A percentile compares a stretch with the other conserved stretches of the same genome.
Conservation (phyloP, 2,888 invertebrate genomes). For the Ischnus inquisitorius region DNA sequence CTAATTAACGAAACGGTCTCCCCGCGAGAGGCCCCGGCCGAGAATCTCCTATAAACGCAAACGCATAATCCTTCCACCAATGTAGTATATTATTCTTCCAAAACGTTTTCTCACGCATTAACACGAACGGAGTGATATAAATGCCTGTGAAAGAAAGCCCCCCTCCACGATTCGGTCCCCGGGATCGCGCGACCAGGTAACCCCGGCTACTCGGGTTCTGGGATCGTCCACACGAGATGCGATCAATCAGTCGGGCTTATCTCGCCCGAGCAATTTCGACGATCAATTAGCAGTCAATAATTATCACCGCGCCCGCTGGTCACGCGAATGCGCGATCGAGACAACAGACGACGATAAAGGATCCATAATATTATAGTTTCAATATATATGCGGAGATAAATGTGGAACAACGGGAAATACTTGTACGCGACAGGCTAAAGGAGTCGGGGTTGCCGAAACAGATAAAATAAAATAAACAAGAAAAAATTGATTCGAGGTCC, state of each 20-base stretch:
- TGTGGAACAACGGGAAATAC: slow-evolving; percentile 51
- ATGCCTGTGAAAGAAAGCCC: slow-evolving; percentile 55
- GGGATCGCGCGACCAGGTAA: slow-evolving; percentile 50
- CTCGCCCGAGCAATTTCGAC: slow-evolving; percentile 70
- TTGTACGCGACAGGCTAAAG: slow-evolving; percentile 56
- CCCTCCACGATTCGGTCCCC: neutral
- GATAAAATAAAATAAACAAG: slow-evolving; percentile 60
- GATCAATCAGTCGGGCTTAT: slow-evolving; percentile 72
- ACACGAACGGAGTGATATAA: slow-evolving; percentile 62
- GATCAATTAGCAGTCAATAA: slow-evolving; percentile 82
- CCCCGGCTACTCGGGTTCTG: neutral
- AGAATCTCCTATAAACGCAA: slow-evolving; percentile 1
- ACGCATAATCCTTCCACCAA: neutral
- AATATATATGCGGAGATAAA: slow-evolving; percentile 25
- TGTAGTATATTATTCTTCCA: slow-evolving; percentile 48
- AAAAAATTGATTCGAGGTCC: slow-evolving; percentile 31
- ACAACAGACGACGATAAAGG: slow-evolving; percentile 27
- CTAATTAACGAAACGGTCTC: slow-evolving; percentile 59
- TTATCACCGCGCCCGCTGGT: slow-evolving; percentile 66
- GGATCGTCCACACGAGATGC: slow-evolving; percentile 52
- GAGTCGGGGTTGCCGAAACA: slow-evolving; percentile 50
- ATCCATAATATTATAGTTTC: slow-evolving; percentile 35
- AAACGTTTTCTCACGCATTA: slow-evolving; percentile 67
- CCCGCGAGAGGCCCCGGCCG: slow-evolving; percentile 21
- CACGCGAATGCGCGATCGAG: slow-evolving; percentile 51